Percentiles rank a stretch among this genome's conserved stretches.
Conservation (phyloP, 1,140 invertebrate species). For the Drosophila auraria region DNA sequence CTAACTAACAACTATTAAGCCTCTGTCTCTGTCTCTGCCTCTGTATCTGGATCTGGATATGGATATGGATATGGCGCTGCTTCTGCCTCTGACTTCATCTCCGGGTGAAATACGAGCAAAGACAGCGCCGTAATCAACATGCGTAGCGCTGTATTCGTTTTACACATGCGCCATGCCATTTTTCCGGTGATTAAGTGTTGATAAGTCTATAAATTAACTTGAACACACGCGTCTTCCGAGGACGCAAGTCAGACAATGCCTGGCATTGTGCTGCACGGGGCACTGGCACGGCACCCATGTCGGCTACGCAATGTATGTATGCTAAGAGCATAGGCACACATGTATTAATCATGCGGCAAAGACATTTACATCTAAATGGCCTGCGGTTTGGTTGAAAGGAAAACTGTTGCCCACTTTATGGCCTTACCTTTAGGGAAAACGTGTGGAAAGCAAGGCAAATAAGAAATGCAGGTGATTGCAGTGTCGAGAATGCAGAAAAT, state of each 20-base stretch:
- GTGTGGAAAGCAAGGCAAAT: conserved; percentile 38
- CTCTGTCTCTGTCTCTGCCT: conserved; percentile 25
- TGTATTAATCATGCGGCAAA: conserved; percentile 72
- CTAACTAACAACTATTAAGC: conserved; percentile 84
- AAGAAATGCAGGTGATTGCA: conserved; percentile 39
- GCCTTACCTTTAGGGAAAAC: not conserved
- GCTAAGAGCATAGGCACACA: conserved; percentile 10
- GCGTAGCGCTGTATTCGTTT: conserved; percentile 69
- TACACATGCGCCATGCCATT: conserved; percentile 68
- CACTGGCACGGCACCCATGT: conserved; percentile 18
- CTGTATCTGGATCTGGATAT: conserved; percentile 19
- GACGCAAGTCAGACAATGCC: conserved; percentile 40
- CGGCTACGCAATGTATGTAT: conserved; percentile 31
- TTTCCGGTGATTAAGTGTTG: conserved; percentile 84
- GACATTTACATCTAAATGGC: conserved; percentile 45
- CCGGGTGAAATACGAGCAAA: conserved; percentile 50
- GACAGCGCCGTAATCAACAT: conserved; percentile 72
- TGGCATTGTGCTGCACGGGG: conserved; percentile 7
- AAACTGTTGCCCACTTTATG: conserved; percentile 59
- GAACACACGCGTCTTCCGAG: conserved; percentile 59
- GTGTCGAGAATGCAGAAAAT: conserved; percentile 13
- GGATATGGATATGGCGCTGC: conserved; percentile 12
- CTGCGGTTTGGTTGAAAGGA: conserved; percentile 38
- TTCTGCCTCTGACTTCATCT: conserved; percentile 45
- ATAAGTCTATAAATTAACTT: conserved; percentile 83